Percentiles rank a stretch among this genome's conserved stretches.
Evolutionary conservation across 2,797 vertebrate genomes (phyloP).

Genomic region (Nyctibius grandis): DNA sequence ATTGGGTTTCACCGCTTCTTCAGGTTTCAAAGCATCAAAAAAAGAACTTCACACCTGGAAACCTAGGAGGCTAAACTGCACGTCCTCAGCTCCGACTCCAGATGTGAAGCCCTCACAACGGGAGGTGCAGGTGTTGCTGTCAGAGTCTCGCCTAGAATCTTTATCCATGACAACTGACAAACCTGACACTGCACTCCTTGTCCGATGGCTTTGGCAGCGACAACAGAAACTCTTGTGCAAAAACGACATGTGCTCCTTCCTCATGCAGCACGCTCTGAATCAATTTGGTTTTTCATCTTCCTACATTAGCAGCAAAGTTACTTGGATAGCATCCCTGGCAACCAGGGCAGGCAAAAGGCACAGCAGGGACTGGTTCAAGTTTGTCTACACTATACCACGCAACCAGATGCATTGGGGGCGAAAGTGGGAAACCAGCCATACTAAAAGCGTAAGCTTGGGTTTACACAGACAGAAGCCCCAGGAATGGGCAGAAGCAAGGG

Average conservation of each 20-base stretch:
- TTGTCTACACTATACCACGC: accelerated
- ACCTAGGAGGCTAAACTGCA: background rate
- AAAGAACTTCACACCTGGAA: background rate
- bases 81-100: background rate
- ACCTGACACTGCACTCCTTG: background rate
- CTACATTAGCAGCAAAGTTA: accelerated
- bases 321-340: background rate
- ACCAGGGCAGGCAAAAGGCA: background rate
- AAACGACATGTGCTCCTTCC: background rate
- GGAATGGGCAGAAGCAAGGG: background rate
- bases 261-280: background rate
- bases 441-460: background rate
- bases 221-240: background rate
- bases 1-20: background rate
- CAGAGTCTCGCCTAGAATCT: background rate
- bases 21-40: background rate
- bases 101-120: accelerated
- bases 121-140: background rate
- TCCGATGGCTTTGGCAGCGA: background rate
- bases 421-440: background rate
- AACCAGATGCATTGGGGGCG: background rate
- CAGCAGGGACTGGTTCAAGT: accelerated
- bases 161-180: background rate
- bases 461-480: background rate
- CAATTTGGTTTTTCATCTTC: background rate